Evolutionary conservation across 2,888 invertebrate species (phyloP).

Genomic region (Hydroisotoma schaefferi): DNA sequence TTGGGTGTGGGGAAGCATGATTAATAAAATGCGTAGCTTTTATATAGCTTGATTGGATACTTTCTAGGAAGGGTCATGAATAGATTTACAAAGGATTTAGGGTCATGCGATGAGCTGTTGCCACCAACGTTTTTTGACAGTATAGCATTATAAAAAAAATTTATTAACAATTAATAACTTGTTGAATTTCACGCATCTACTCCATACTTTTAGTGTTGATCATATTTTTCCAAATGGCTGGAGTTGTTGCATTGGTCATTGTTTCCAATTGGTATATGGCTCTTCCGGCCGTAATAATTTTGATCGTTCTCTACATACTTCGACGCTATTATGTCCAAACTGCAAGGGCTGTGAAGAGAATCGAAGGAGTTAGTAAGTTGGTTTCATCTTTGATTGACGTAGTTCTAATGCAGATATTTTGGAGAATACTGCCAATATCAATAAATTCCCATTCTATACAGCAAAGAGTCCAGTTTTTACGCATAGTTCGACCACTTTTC

Average conservation of each 20-base stretch:
- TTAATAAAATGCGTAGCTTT: background rate
- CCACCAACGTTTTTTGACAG: constrained; percentile 63
- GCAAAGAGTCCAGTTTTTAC: constrained; percentile 91
- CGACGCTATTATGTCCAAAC: constrained; percentile 73
- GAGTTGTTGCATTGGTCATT: constrained; percentile 53
- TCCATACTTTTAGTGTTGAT: too few species aligned
- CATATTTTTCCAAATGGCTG: constrained; percentile 63
- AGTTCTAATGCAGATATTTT: background rate
- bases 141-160: too few species aligned
- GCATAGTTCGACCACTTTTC: constrained; percentile 80
- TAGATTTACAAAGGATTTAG: constrained; percentile 79
- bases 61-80: constrained; percentile 69
- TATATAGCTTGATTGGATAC: background rate
- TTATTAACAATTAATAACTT: too few species aligned
- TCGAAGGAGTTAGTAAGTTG: constrained; percentile 55
- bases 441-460: constrained; percentile 51
- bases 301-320: constrained; percentile 68
- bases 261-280: constrained; percentile 50
- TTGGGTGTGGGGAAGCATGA: background rate
- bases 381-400: background rate
- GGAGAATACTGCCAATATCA: background rate
- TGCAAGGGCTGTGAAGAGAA: constrained; percentile 68
- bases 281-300: constrained; percentile 64
- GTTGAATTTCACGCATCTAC: too few species aligned
- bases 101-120: constrained; percentile 65